These are phyloP conservation scores for Syndactyla subalaris DNA, from an alignment of 2,797 vertebrate species.

Conservation along the genomic window DNA sequence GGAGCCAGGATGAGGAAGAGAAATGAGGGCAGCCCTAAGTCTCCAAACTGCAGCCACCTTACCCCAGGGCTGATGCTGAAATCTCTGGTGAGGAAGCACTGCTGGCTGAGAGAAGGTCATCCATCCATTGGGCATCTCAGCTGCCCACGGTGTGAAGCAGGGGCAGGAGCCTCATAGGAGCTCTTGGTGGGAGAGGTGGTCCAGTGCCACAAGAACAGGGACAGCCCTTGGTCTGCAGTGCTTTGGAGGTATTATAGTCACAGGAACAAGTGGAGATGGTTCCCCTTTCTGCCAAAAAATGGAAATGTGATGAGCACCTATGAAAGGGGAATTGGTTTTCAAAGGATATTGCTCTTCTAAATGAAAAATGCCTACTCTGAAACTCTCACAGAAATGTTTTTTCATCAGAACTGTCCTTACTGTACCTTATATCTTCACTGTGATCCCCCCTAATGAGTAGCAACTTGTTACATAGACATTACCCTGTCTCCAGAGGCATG, in stretches of 20 bases:
- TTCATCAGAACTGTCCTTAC: neutral
- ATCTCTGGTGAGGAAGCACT: neutral
- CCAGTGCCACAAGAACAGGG: neutral
- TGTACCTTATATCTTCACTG: neutral
- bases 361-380: neutral
- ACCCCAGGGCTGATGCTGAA: neutral
- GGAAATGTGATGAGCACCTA: neutral
- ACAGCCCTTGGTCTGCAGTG: fast-evolving
- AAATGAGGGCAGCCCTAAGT: neutral
- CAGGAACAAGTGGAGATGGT: neutral
- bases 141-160: neutral
- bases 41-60: neutral
- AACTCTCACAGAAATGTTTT: neutral
- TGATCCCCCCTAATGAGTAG: neutral
- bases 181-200: neutral
- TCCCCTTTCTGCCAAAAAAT: neutral
- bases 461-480: neutral
- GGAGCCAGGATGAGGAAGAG: neutral
- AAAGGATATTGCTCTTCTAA: neutral
- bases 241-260: neutral
- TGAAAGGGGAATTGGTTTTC: neutral
- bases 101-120: neutral
- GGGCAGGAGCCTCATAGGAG: neutral
- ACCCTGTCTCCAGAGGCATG: neutral
- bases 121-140: neutral